Percentiles rank a stretch among this genome's conserved stretches.
phyloP scores from a whole-genome alignment of 1,140 invertebrate species.

The Brachionus rotundiformis region DNA sequence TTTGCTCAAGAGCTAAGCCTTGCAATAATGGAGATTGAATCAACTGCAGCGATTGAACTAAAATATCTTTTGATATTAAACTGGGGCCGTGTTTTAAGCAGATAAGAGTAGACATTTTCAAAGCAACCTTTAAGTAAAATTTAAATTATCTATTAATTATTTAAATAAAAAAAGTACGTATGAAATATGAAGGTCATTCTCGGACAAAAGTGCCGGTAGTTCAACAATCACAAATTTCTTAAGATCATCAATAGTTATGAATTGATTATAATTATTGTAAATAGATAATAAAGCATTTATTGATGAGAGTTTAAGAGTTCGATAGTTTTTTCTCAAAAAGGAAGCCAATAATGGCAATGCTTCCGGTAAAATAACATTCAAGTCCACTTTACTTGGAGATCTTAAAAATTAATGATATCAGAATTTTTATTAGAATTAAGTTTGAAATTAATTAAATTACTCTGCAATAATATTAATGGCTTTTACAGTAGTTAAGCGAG shows the following conservation, averaged over 20 bases:
- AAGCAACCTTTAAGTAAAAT: conserved; percentile 61
- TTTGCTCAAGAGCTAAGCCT: conserved; percentile 78
- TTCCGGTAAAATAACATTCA: conserved; percentile 69
- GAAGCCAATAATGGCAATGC: conserved; percentile 86
- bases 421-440: too few species aligned
- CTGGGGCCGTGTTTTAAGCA: conserved; percentile 62
- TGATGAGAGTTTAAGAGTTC: conserved; percentile 87
- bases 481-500: conserved; percentile 89
- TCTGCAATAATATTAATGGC: conserved; percentile 87
- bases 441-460: conserved; percentile 56
- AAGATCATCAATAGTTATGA: conserved; percentile 67
- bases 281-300: conserved; percentile 85
- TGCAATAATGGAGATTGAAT: conserved; percentile 87
- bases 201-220: conserved; percentile 83
- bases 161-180: conserved; percentile 69
- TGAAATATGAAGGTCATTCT: conserved; percentile 91
- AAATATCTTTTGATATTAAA: conserved; percentile 67
- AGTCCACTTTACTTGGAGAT: conserved; percentile 7
- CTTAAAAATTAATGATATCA: not conserved
- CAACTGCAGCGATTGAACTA: conserved; percentile 81
- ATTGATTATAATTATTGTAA: conserved; percentile 77
- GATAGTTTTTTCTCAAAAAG: conserved; percentile 93
- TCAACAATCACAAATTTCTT: conserved; percentile 76
- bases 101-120: conserved; percentile 66
- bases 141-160: not conserved